Evolutionary conservation across 1,140 invertebrate species (phyloP).

Genomic region (Ptiloglossa arizonensis): DNA sequence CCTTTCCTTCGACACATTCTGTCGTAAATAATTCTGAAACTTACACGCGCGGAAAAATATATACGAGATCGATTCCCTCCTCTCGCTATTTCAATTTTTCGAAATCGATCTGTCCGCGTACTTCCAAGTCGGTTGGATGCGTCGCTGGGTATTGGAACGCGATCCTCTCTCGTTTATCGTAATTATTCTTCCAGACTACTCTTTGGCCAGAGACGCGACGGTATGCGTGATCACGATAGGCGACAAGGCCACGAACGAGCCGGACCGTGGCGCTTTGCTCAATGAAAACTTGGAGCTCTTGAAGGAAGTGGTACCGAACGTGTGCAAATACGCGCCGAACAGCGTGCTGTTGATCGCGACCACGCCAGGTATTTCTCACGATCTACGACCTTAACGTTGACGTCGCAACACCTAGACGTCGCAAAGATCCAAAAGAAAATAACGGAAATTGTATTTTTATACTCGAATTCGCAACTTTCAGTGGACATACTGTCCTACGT

Average conservation of each 20-base stretch:
- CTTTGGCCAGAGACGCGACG: slow-evolving; percentile 82
- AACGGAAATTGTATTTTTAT: too few relatives aligned
- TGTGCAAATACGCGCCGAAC: slow-evolving; percentile 84
- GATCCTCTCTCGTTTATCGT: too few relatives aligned
- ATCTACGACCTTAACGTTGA: neutral
- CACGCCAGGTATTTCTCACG: slow-evolving; percentile 81
- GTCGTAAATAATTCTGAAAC: too few relatives aligned
- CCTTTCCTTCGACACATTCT: too few relatives aligned
- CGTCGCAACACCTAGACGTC: too few relatives aligned
- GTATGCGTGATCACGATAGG: slow-evolving; percentile 85
- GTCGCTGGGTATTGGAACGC: too few relatives aligned
- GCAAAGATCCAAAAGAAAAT: too few relatives aligned
- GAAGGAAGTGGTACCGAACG: slow-evolving; percentile 82
- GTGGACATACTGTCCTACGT: slow-evolving; percentile 86
- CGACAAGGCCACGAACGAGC: slow-evolving; percentile 80
- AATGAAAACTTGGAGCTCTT: slow-evolving; percentile 84
- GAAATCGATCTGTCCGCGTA: too few relatives aligned
- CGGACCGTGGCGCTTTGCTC: slow-evolving; percentile 80
- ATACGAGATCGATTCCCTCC: too few relatives aligned
- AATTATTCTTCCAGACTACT: slow-evolving; percentile 80
- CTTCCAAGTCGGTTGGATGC: too few relatives aligned
- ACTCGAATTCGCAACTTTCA: slow-evolving; percentile 58
- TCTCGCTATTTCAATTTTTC: too few relatives aligned
- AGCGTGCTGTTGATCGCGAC: slow-evolving; percentile 84
- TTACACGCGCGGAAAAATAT: too few relatives aligned